Percentiles rank a stretch among this genome's conserved stretches.
phyloP scores from a whole-genome alignment of 1,140 invertebrate genomes.

The Cyclargus thomasi region DNA sequence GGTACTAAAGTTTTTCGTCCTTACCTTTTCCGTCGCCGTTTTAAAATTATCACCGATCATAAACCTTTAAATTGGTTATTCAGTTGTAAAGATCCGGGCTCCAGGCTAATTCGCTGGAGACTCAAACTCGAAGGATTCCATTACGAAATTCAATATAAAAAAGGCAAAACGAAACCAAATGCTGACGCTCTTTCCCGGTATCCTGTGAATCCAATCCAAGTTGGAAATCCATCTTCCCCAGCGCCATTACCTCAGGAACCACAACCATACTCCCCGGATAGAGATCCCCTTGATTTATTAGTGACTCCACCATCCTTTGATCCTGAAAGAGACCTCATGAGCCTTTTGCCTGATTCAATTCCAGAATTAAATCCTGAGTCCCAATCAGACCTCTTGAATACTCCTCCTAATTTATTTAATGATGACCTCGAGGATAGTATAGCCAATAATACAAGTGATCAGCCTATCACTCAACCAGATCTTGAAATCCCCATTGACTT shows the following conservation, averaged over 20 bases:
- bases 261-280: too few species aligned
- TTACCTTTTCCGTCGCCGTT: slow-evolving; percentile 16
- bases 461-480: too few species aligned
- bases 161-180: slow-evolving; percentile 15
- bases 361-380: too few species aligned
- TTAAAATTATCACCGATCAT: slow-evolving; percentile 16
- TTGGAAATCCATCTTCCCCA: too few species aligned
- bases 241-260: too few species aligned
- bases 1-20: slow-evolving; percentile 17
- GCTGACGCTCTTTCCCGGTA: not conserved
- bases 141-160: slow-evolving; percentile 15
- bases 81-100: slow-evolving; percentile 13
- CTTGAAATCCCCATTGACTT: too few species aligned
- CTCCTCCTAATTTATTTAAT: too few species aligned
- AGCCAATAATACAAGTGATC: too few species aligned
- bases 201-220: not conserved
- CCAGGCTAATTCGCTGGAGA: not conserved
- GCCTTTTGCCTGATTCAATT: not conserved
- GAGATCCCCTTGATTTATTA: too few species aligned
- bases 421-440: too few species aligned
- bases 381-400: too few species aligned
- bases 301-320: too few species aligned
- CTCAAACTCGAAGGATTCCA: slow-evolving; percentile 15
- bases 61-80: slow-evolving; percentile 15
- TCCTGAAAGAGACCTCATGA: slow-evolving; percentile 15